Percentiles rank a stretch among this genome's conserved stretches.
Conservation (phyloP, 30 jellyfish, hydroid and myxozoan genomes). For the Pelagia noctiluca region DNA sequence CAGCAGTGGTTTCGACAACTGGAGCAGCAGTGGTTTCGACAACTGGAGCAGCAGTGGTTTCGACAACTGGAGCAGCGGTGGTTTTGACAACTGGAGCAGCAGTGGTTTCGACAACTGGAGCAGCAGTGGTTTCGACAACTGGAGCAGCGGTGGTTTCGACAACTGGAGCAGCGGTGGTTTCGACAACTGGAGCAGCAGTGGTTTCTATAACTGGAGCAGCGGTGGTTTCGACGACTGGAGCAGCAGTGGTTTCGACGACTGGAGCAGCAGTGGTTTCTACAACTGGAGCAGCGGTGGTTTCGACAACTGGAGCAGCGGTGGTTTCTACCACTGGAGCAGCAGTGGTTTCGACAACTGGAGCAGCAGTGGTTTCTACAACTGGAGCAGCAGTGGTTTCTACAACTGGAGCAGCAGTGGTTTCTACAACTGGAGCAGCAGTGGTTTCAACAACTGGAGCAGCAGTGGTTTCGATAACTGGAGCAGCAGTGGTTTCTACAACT, state of each 20-base stretch:
- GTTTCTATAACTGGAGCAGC: constrained; percentile 11
- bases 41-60: constrained; percentile 36
- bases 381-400: constrained; percentile 35
- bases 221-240: constrained; percentile 15
- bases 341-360: constrained; percentile 24
- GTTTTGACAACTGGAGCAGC: constrained; percentile 33
- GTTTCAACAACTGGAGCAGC: constrained; percentile 19
- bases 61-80: constrained; percentile 35
- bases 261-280: constrained; percentile 44
- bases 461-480: constrained; percentile 24
- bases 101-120: constrained; percentile 46
- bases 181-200: constrained; percentile 41
- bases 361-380: not conserved
- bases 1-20: constrained; percentile 11
- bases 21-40: constrained; percentile 28
- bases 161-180: constrained; percentile 38
- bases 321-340: constrained; percentile 23
- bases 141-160: constrained; percentile 37
- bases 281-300: constrained; percentile 39
- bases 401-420: constrained; percentile 40
- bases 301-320: constrained; percentile 33
- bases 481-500: constrained; percentile 41
- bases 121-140: constrained; percentile 33
- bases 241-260: constrained; percentile 9
- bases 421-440: constrained; percentile 27